Percentiles rank a stretch among this genome's conserved stretches.
Evolutionary conservation across 2,113 vertebrate species (phyloP).

Genomic region (Pelecanoides urinatrix): DNA sequence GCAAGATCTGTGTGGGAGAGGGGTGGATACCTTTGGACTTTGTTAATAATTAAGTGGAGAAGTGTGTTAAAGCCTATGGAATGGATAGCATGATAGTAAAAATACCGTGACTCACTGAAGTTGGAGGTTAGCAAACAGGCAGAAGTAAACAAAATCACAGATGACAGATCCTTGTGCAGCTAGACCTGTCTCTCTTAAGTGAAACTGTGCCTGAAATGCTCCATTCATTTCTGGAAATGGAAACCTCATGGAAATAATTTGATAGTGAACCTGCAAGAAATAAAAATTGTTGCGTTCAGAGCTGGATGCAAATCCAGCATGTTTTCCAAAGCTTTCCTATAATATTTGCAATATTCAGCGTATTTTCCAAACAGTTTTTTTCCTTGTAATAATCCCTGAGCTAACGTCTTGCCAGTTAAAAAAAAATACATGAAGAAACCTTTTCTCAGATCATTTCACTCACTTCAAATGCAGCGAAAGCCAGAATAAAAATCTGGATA

Average conservation of each 20-base stretch:
- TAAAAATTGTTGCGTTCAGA: neutral
- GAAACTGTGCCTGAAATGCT: neutral
- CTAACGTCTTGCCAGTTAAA: neutral
- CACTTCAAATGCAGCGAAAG: neutral
- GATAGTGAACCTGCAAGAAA: neutral
- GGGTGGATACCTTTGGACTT: slow-evolving; percentile 60
- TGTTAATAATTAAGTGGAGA: slow-evolving; percentile 57
- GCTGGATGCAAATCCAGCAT: neutral
- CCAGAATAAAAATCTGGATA: neutral
- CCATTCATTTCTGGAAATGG: neutral
- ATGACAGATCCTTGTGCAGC: neutral
- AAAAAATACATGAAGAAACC: neutral
- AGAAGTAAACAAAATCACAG: slow-evolving; percentile 39
- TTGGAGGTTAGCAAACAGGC: slow-evolving; percentile 34
- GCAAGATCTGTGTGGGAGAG: slow-evolving; percentile 57
- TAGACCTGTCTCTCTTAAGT: neutral
- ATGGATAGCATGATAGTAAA: slow-evolving; percentile 48
- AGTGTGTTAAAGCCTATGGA: slow-evolving; percentile 43
- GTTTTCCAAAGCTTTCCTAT: neutral
- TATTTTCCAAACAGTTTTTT: neutral
- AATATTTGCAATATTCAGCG: neutral
- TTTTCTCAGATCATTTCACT: neutral
- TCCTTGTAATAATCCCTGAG: neutral
- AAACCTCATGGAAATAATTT: neutral
- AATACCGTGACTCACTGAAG: slow-evolving; percentile 35